phyloP scores from a whole-genome alignment of 30 jellyfish, hydroid and myxozoan genomes.

The Hydra vulgaris region DNA sequence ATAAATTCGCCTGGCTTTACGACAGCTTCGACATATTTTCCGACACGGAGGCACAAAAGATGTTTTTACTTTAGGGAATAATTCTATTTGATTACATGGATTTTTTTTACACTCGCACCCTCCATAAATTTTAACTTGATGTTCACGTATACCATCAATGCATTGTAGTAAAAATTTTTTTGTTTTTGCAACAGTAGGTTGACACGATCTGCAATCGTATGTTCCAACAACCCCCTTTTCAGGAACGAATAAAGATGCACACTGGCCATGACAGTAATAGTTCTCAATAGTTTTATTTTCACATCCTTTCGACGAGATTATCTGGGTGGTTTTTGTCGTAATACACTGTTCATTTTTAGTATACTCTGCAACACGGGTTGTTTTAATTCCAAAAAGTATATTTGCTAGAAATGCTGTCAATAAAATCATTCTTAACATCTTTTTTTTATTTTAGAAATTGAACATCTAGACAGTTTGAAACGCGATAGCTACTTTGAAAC shows the following conservation, averaged over 20 bases:
- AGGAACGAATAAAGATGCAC: conserved; percentile 7
- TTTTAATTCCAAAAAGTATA: neutral
- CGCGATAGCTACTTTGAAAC: neutral
- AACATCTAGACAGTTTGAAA: neutral
- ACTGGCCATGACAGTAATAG: neutral
- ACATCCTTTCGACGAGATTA: neutral
- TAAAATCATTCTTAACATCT: neutral
- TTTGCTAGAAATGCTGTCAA: neutral
- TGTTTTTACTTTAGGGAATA: neutral
- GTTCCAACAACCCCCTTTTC: conserved; percentile 7
- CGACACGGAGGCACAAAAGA: conserved; percentile 3
- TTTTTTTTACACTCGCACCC: neutral
- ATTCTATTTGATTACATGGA: neutral
- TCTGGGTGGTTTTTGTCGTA: neutral
- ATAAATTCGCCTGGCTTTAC: neutral
- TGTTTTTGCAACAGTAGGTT: neutral
- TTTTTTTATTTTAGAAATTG: neutral
- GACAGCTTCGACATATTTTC: conserved; percentile 1
- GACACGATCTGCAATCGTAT: conserved; percentile 8
- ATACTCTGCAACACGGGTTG: neutral
- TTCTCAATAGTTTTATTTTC: conserved; percentile 2
- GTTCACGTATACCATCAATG: neutral
- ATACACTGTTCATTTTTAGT: neutral
- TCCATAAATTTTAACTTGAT: neutral
- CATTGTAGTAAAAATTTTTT: neutral